phyloP scores from a whole-genome alignment of 2,113 vertebrate genomes.

The Bubo bubo region DNA sequence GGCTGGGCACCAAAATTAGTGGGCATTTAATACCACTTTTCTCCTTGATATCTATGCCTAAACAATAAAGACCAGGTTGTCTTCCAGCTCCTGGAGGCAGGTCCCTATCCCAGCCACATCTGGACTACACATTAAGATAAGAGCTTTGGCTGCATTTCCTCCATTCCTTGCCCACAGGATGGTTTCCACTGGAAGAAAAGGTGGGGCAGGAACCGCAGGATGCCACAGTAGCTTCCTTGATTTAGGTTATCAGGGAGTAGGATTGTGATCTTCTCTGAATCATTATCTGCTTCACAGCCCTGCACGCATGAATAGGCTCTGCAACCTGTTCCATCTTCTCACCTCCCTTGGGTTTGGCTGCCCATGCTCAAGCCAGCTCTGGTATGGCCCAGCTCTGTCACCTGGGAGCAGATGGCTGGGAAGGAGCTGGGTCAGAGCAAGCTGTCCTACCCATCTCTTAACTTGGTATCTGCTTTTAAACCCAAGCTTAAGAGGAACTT shows the following conservation, averaged over 20 bases:
- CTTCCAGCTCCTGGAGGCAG: neutral
- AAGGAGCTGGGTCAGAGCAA: neutral
- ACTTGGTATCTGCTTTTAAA: neutral
- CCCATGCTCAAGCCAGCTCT: neutral
- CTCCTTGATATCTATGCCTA: neutral
- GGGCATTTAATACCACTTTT: neutral
- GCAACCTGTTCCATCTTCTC: neutral
- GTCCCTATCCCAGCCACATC: neutral
- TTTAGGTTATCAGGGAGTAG: neutral
- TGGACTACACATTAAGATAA: neutral
- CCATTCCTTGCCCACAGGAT: neutral
- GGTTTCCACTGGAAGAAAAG: neutral
- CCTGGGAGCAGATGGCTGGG: neutral
- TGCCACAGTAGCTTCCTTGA: neutral
- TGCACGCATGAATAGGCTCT: neutral
- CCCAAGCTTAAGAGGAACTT: neutral
- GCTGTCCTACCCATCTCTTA: neutral
- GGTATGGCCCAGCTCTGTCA: neutral
- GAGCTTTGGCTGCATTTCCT: neutral
- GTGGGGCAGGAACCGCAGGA: fast-evolving
- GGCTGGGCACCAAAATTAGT: neutral
- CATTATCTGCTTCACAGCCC: neutral
- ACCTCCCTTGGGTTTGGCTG: neutral
- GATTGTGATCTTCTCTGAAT: neutral
- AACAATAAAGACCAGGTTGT: neutral